Evolutionary conservation across 2,888 invertebrate species (phyloP).

Genomic region (Microctonus brassicae): DNA sequence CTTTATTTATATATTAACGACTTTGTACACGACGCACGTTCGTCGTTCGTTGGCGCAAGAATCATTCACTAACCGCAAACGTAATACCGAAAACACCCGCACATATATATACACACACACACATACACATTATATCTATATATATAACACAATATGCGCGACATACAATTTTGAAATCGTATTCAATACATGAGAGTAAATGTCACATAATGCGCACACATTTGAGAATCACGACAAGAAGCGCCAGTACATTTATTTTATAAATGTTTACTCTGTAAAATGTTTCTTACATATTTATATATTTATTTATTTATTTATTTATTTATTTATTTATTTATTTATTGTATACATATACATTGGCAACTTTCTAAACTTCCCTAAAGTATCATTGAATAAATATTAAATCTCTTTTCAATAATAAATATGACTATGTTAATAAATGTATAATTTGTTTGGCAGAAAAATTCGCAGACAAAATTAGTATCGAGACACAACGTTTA

Average conservation of each 20-base stretch:
- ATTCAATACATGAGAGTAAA: neutral
- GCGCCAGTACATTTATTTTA: no score
- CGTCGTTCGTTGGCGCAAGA: slow-evolving; percentile 52
- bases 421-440: neutral
- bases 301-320: no score
- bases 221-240: neutral
- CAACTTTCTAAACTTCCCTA: slow-evolving; percentile 19
- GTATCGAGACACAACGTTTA: slow-evolving; percentile 56
- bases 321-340: neutral
- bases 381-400: neutral
- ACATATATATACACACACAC: slow-evolving; percentile 3
- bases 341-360: neutral
- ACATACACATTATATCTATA: no score
- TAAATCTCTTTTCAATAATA: neutral
- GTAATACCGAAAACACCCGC: slow-evolving; percentile 3
- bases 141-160: slow-evolving; percentile 10
- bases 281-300: no score
- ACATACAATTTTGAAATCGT: slow-evolving; percentile 38
- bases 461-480: slow-evolving; percentile 58
- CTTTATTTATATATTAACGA: slow-evolving; percentile 45
- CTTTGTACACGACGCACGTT: slow-evolving; percentile 51
- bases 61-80: slow-evolving; percentile 41
- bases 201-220: neutral
- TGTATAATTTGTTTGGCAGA: slow-evolving; percentile 50
- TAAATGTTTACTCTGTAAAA: neutral